A percentile compares a stretch with the other conserved stretches of the same genome.
These are phyloP conservation scores for Phthorimaea operculella DNA, from an alignment of 1,140 invertebrate genomes.

Conservation along the genomic window DNA sequence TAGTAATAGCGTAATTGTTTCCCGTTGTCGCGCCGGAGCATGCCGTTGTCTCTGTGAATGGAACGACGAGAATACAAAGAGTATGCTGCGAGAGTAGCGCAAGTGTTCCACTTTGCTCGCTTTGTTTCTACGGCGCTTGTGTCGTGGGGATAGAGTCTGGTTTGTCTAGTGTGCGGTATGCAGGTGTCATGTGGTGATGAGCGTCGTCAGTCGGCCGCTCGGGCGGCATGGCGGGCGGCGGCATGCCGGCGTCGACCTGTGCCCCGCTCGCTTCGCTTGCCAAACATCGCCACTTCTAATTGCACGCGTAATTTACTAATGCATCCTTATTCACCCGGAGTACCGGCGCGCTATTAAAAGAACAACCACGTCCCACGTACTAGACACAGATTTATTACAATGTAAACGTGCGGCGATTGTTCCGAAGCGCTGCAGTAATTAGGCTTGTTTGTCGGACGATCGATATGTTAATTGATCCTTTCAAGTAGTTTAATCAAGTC, in stretches of 20 bases:
- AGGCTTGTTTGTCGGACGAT: constrained; percentile 2
- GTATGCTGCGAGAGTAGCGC: constrained; percentile 28
- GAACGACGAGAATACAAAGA: constrained; percentile 42
- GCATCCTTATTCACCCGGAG: constrained; percentile 24
- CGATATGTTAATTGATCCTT: constrained; percentile 20
- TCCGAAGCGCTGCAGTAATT: constrained; percentile 12
- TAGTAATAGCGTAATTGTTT: constrained; percentile 54
- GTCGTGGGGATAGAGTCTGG: constrained; percentile 19
- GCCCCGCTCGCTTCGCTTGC: constrained; percentile 31
- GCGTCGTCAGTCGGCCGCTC: constrained; percentile 43
- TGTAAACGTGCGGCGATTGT: neutral
- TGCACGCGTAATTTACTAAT: constrained; percentile 46
- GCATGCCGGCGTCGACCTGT: constrained; percentile 39
- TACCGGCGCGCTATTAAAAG: constrained; percentile 8
- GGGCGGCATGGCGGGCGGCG: constrained; percentile 15
- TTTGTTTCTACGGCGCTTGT: constrained; percentile 26
- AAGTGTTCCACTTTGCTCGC: constrained; percentile 22
- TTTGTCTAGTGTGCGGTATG: constrained; percentile 12
- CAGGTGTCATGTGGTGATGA: constrained; percentile 29
- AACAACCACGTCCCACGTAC: neutral
- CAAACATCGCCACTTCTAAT: constrained; percentile 50
- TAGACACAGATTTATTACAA: constrained; percentile 16
- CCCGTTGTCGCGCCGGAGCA: constrained; percentile 41
- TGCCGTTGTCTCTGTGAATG: constrained; percentile 43
- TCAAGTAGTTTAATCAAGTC: constrained; percentile 23